These are phyloP conservation scores for Conops quadrifasciatus DNA, from an alignment of 2,888 invertebrate species.

Conservation along the genomic window DNA sequence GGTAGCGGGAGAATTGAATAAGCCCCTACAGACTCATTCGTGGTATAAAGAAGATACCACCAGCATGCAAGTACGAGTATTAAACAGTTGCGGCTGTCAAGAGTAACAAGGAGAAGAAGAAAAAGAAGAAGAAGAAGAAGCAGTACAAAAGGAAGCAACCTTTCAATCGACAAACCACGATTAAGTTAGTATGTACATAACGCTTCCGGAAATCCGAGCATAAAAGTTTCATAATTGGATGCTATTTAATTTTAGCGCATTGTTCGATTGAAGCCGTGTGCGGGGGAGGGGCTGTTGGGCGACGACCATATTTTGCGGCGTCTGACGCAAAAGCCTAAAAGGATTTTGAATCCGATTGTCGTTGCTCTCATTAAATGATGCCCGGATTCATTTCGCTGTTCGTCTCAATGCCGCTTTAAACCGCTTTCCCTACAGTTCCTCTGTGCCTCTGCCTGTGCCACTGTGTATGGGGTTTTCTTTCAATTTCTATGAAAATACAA, in stretches of 20 bases:
- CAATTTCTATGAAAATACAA: not conserved
- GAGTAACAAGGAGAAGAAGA: constrained; percentile 30
- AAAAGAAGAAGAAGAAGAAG: not conserved
- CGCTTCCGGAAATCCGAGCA: constrained; percentile 11
- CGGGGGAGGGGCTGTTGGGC: not conserved
- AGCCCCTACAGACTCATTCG: no score
- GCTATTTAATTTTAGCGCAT: constrained; percentile 21
- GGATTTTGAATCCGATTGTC: no score
- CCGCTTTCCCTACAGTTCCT: no score
- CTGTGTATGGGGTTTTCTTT: not conserved
- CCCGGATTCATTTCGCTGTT: not conserved
- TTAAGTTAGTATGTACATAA: not conserved
- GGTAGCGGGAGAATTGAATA: constrained; percentile 9
- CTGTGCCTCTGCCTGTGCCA: no score
- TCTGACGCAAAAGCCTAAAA: not conserved
- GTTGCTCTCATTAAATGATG: not conserved
- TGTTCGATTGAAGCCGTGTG: not conserved
- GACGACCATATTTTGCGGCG: not conserved
- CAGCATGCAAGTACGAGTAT: constrained; percentile 61
- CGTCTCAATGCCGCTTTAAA: not conserved
- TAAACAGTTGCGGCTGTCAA: constrained; percentile 49
- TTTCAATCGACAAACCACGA: not conserved
- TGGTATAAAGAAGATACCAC: no score
- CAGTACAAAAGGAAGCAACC: not conserved
- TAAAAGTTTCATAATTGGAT: constrained; percentile 29